A percentile compares a stretch with the other conserved stretches of the same genome.
These are phyloP conservation scores for Athrips mouffetella DNA, from an alignment of 2,888 invertebrate genomes.

Conservation along the genomic window DNA sequence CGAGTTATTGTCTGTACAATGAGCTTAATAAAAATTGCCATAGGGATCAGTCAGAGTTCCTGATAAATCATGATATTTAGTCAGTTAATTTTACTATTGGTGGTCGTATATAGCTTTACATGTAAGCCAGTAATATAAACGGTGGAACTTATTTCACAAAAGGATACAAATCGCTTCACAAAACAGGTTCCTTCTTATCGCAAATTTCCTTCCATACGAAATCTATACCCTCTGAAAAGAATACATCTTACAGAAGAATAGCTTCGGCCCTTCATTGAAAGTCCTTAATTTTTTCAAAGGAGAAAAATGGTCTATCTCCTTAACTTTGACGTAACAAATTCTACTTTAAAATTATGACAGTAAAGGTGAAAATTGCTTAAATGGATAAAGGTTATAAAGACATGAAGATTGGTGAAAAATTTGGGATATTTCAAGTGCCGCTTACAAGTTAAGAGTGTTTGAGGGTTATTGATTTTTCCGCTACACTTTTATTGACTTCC, in stretches of 20 bases:
- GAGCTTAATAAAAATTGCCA: too few species aligned
- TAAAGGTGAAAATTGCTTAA: neutral
- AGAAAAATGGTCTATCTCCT: neutral
- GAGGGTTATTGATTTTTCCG: conserved; percentile 1
- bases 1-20: too few species aligned
- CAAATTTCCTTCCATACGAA: neutral
- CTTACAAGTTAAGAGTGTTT: neutral
- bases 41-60: too few species aligned
- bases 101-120: too few species aligned
- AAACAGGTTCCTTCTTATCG: neutral
- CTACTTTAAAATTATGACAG: neutral
- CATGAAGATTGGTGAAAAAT: neutral
- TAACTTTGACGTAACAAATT: neutral
- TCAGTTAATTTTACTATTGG: too few species aligned
- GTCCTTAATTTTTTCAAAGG: neutral
- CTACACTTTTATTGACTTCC: neutral
- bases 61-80: too few species aligned
- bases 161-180: neutral
- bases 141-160: neutral
- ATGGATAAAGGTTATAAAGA: too few species aligned
- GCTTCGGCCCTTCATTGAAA: conserved; percentile 5
- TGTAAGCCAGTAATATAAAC: too few species aligned
- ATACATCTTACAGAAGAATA: conserved; percentile 8
- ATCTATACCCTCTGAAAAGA: conserved; percentile 1
- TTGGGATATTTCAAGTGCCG: neutral